These are phyloP conservation scores for Cynocephalus volans DNA, from an alignment of 2,113 vertebrate species.

Conservation along the genomic window DNA sequence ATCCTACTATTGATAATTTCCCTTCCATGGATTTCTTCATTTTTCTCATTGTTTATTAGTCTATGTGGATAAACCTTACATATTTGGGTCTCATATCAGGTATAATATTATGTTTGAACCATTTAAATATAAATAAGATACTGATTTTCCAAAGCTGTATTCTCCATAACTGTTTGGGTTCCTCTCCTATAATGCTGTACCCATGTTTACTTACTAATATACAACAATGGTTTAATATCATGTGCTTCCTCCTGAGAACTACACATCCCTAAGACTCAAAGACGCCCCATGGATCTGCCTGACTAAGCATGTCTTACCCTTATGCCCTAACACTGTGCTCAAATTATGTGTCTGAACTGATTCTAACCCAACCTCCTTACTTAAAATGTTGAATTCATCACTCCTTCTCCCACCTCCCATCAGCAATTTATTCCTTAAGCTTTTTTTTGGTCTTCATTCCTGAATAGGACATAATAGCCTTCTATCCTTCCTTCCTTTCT, in stretches of 20 bases:
- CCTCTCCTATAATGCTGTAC: not conserved
- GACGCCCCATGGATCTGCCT: not conserved
- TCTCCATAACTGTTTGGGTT: not conserved
- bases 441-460: not conserved
- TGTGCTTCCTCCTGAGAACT: not conserved
- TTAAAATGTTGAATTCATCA: conserved; percentile 20
- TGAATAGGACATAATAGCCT: not conserved
- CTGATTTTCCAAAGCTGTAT: not conserved
- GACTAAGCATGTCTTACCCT: not conserved
- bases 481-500: not conserved
- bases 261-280: not conserved
- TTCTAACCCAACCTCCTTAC: not conserved
- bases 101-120: not conserved
- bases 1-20: not conserved
- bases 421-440: not conserved
- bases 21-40: not conserved
- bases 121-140: conserved; percentile 4
- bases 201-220: not conserved
- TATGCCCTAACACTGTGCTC: not conserved
- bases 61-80: not conserved
- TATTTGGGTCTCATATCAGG: not conserved
- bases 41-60: not conserved
- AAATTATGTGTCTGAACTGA: not conserved
- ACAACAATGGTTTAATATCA: not conserved
- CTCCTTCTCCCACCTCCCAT: not conserved